phyloP scores from a whole-genome alignment of 2,888 invertebrate species.

The Drosophila mimica region DNA sequence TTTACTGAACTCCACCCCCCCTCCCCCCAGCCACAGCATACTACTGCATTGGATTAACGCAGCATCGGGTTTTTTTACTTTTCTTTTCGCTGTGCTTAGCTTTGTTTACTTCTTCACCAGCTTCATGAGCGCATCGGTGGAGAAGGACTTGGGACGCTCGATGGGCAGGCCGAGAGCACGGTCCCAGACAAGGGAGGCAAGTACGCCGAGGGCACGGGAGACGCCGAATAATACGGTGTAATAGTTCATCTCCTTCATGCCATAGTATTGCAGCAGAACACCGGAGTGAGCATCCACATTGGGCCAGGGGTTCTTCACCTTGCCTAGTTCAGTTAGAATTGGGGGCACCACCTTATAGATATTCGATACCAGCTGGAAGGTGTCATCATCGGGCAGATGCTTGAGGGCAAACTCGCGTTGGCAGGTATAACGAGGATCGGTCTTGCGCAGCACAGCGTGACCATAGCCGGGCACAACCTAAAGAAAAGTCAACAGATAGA shows the following conservation, averaged over 20 bases:
- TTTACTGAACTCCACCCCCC: slow-evolving; percentile 38
- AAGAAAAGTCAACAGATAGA: slow-evolving; percentile 1
- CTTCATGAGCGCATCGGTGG: slow-evolving; percentile 87
- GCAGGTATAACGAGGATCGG: slow-evolving; percentile 92
- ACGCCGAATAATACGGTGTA: slow-evolving; percentile 96
- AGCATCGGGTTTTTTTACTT: slow-evolving; percentile 4
- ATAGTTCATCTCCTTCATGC: slow-evolving; percentile 95
- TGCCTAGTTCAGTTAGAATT: slow-evolving; percentile 92
- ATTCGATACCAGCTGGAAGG: slow-evolving; percentile 92
- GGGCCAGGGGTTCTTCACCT: slow-evolving; percentile 97
- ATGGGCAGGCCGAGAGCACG: slow-evolving; percentile 93
- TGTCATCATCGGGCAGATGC: slow-evolving; percentile 92
- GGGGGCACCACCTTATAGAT: slow-evolving; percentile 94
- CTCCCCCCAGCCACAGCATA: slow-evolving; percentile 17
- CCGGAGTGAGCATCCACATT: slow-evolving; percentile 97
- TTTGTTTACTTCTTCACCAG: slow-evolving; percentile 82
- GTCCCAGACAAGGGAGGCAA: slow-evolving; percentile 92
- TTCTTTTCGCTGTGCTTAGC: slow-evolving; percentile 12
- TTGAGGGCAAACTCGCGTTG: slow-evolving; percentile 94
- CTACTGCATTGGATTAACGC: slow-evolving; percentile 20
- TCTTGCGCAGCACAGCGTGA: slow-evolving; percentile 94
- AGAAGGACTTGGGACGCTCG: slow-evolving; percentile 93
- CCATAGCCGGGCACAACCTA: slow-evolving; percentile 94
- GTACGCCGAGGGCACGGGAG: slow-evolving; percentile 93
- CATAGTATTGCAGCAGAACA: slow-evolving; percentile 92